Evolutionary conservation across 2,797 vertebrate species (phyloP), one percentile per base, ranked within the genome.

Genomic region (Karalla daura): DNA sequence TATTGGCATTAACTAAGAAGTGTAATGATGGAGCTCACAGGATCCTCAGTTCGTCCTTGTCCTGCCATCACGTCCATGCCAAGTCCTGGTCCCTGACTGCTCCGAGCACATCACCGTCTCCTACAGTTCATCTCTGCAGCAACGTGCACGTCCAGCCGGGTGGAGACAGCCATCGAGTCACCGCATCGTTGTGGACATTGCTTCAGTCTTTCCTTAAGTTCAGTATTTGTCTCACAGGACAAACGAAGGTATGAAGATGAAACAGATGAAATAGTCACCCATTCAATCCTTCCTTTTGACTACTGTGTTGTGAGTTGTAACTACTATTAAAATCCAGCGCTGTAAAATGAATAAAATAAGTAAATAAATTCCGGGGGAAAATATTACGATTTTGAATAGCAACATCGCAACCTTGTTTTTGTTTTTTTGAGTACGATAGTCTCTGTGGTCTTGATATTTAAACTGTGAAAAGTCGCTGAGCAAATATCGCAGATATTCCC

Each of bases 381-480:
- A 75, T 67, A 81, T 78, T 37, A 80, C 85, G 70, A 71, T 83
- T 83, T 78, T 86, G 53, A 89, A 81, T 91, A 91, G 88, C 70
- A 81, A 84, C 74, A 79, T 63, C 66, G 69, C 72, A 84, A 71
- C 39, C 66, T 83, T 86, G 53, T 86, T 85, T 62, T 71, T 84
- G 45, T 82, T 86, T 88, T 86, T 88, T 87, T 63, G 75, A 87
- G 84, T 85, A 80, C 77, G 81, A 60, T 90, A 91, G 88, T 90
- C 55, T 86, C 68, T 84, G 86, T 88, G 86, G 70, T 90, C 84
- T 87, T 86, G 86, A 87, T 89, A 85, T 88, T 83, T 82, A 85
- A 86, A 80, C 63, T 84, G 84, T 82, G 82, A 83, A 86, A 86
- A 70, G 60, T 78, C 80, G 25, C 86, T 81, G 72, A 76, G 67